phyloP scores from a whole-genome alignment of 92 coral and sea anemone species.

The Parazoanthus swiftii region DNA sequence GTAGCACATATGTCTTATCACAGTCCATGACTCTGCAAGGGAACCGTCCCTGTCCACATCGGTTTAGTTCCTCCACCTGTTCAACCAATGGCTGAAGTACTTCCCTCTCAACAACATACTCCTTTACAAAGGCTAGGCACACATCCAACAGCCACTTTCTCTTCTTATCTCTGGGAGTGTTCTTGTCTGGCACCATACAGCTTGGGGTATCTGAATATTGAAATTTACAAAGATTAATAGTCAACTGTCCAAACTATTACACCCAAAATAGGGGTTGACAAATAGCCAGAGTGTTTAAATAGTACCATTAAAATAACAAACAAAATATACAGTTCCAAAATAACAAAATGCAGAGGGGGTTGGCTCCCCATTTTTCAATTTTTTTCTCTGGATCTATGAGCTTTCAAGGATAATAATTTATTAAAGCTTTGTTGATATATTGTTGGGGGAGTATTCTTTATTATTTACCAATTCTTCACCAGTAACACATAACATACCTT shows the following conservation, averaged over 20 bases:
- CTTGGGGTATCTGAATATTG: background rate
- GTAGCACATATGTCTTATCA: conserved; percentile 19
- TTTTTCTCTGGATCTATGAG: too few species aligned
- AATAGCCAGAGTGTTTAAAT: too few species aligned
- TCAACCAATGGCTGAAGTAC: conserved; percentile 27
- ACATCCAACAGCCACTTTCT: conserved; percentile 30
- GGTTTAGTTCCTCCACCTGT: conserved; percentile 27
- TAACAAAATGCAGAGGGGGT: too few species aligned
- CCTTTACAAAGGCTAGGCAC: conserved; percentile 5
- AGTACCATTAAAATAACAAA: too few species aligned
- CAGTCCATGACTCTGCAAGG: conserved; percentile 12
- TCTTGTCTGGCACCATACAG: background rate
- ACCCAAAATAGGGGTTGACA: too few species aligned
- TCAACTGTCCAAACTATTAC: too few species aligned
- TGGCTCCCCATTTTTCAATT: too few species aligned
- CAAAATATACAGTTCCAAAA: too few species aligned
- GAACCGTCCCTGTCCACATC: background rate
- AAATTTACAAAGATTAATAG: background rate
- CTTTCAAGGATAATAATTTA: too few species aligned
- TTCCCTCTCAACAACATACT: conserved; percentile 1
- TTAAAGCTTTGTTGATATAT: too few species aligned
- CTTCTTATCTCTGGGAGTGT: conserved; percentile 3
- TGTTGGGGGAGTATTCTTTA: too few species aligned
- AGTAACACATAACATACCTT: background rate
- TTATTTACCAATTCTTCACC: too few species aligned